Base-by-base conservation (phyloP, 2,888 invertebrate species). In the Drosophila quinaria region DNA sequence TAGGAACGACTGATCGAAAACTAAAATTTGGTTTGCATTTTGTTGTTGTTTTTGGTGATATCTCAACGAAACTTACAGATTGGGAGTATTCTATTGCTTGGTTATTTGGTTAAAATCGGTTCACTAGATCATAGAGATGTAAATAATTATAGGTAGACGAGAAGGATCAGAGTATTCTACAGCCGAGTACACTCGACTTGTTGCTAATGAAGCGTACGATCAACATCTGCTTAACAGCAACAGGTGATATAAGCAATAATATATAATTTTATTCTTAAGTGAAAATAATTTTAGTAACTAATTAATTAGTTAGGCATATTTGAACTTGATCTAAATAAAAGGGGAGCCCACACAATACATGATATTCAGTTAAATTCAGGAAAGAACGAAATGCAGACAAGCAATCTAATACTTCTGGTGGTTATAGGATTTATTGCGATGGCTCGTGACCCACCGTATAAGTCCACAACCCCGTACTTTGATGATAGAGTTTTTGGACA, bases 141-240 rank as follows among this genome's bases (percentile, higher is more conserved):
- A 2, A 19, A 19, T 1, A 19, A 19, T 2, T 19, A 19, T 19
- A 19, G 19, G 19, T 19, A 19, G 19, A 19, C 19, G 19, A 2
- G 19, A 19, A 19, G 19, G 2, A 19, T 19, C 19, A 19, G 2
- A 19, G 19, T 19, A 19, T 1, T 1, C 19, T 25, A 25, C 25
- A 25, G 25, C 25, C 5, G 25, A 25, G 25, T 25, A 5, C 25
- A 25, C 25, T 25, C 25, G 25, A 25, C 25, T 25, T 25, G 6
- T 25, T 5, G 25, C 25, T 25, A 25, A 70, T 63, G 35, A 44
- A n/a, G 25, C 59, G 74, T 54, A 69, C 77, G 59, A 64, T 65
- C 49, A 35, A 41, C 65, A 52, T 33, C 22, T 29, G 47, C 15
- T 59, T 19, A 11, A 51, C 11, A 33, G 15, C 5, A 33, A 25